Evolutionary conservation across 23 tunicate genomes (phyloP).

Genomic region (Trididemnum clinides): DNA sequence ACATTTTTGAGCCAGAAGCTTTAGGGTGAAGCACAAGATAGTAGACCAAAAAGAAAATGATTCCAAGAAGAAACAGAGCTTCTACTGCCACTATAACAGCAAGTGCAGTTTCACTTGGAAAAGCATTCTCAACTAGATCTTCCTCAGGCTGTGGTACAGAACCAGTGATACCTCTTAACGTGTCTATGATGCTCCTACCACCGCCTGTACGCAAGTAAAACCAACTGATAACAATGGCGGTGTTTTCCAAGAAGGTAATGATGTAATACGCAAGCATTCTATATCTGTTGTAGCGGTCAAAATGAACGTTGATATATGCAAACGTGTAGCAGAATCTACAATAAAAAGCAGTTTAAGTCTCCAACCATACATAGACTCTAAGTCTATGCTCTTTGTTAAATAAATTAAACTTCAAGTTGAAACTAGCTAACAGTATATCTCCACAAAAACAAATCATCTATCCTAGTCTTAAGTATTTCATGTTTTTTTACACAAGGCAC

Average conservation of each 20-base stretch:
- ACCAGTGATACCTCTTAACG: constrained; percentile 2
- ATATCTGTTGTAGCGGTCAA: constrained; percentile 30
- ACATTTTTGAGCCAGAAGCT: neutral
- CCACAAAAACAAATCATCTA: too few species aligned
- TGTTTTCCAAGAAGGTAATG: constrained; percentile 56
- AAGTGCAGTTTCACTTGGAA: constrained; percentile 40
- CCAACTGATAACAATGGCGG: constrained; percentile 56
- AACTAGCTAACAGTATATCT: too few species aligned
- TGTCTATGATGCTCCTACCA: constrained; percentile 26
- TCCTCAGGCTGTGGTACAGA: neutral
- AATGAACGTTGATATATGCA: constrained; percentile 79
- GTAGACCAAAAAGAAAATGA: constrained; percentile 68
- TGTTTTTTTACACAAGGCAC: too few species aligned
- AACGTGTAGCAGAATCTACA: constrained; percentile 75
- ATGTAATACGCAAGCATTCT: constrained; percentile 68
- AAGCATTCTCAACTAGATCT: neutral
- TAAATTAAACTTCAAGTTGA: too few species aligned
- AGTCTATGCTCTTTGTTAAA: too few species aligned
- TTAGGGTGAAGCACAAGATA: constrained; percentile 57
- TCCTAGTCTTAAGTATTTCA: too few species aligned
- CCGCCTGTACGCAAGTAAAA: constrained; percentile 62
- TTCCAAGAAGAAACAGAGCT: constrained; percentile 42
- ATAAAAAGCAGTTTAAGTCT: too few species aligned
- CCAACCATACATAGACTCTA: too few species aligned
- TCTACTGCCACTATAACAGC: constrained; percentile 34